A percentile compares a stretch with the other conserved stretches of the same genome.
These are phyloP conservation scores for Tangachromis dhanisi DNA, from an alignment of 2,113 vertebrate genomes.

Conservation along the genomic window DNA sequence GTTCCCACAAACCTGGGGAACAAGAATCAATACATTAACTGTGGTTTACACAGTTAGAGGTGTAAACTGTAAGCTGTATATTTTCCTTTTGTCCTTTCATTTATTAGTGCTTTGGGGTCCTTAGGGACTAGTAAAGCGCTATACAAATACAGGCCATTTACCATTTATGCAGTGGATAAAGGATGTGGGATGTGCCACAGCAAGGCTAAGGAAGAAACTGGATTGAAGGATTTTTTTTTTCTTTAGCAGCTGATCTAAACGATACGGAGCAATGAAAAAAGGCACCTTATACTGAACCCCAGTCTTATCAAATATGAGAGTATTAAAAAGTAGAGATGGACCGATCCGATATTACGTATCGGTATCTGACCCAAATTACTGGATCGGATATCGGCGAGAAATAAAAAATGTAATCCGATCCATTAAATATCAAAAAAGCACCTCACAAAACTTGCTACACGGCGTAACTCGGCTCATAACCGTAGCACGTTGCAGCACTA, in stretches of 20 bases:
- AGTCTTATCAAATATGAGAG: neutral
- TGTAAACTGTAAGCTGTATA: neutral
- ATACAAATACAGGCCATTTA: neutral
- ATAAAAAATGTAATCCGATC: no score
- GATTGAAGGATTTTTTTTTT: neutral
- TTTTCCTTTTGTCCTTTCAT: neutral
- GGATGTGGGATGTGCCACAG: neutral
- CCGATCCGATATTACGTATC: no score
- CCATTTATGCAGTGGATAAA: neutral
- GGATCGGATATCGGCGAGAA: no score
- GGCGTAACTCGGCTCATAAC: no score
- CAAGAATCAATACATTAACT: neutral
- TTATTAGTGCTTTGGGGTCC: neutral
- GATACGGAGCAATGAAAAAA: neutral
- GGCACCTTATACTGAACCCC: neutral
- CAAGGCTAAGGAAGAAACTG: neutral
- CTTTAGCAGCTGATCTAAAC: neutral
- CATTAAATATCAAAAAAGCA: no score
- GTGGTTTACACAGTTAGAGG: neutral
- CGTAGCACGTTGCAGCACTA: no score
- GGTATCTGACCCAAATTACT: no score
- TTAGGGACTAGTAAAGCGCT: neutral
- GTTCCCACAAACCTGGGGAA: neutral
- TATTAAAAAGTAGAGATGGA: neutral
- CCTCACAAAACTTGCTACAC: no score